Base-by-base conservation (phyloP, 2,888 invertebrate genomes). In the Patella depressa region DNA sequence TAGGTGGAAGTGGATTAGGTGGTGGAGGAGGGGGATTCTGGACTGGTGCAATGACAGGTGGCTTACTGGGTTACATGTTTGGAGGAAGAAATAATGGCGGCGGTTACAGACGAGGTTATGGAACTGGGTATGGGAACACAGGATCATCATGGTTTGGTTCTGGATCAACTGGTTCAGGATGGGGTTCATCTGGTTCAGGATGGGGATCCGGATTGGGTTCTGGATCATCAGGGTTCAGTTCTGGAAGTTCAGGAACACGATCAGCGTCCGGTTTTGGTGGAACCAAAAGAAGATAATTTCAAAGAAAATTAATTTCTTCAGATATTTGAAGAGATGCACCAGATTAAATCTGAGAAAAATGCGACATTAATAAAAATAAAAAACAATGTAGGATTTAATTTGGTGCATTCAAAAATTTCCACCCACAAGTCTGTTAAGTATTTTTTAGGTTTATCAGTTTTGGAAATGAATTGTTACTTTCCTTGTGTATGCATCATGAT, bases 201-300 rank as follows among this genome's bases (percentile, higher is more conserved):
- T 71, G 14, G 12, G 53, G 57, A 15, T 11, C 53, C 12, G 17
- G 74, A 53, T 77, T 77, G 29, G 82, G 82, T 73, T 82, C 85
- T 54, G 76, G 34, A n/a, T 59, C 29, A 4, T 34, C 73, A 17
- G 75, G 72, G 5, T 55, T 75, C 4, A 24, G 75, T 14, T n/a
- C 59, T 65, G 71, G 70, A 19, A 79, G 80, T 24, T 77, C 81
- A 29, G 80, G 82, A 19, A 86, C 87, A n/a, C 82, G 87, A 70
- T 87, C 86, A 17, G 85, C 88, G 11, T 87, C 88, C n/a, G 88
- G 88, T 4, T 88, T 85, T 82, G 88, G 86, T 19, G 85, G 87
- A 2, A 88, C 88, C 3, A 87, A 81, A 29, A 82, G 88, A 65
- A 82, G 88, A 82, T 88, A 84, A 77, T 71, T n/a, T 5, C 14